Evolutionary conservation across 2,888 invertebrate genomes (phyloP), one percentile per base, ranked within the genome.

Genomic region (Pediacus dermestoides): DNA sequence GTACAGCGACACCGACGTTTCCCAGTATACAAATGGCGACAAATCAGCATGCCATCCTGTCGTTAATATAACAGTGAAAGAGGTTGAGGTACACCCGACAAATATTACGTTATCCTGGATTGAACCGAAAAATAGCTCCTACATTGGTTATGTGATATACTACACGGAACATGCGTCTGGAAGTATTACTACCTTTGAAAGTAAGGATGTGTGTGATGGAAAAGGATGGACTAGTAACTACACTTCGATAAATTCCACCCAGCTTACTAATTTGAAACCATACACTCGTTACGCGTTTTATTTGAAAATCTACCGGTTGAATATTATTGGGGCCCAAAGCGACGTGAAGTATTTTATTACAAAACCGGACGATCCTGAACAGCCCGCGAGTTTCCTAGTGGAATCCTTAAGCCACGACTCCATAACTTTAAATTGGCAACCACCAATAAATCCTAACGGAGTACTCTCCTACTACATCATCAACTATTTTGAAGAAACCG

Each of bases 201-300:
- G 48, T 33, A 46, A 54, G 13, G 61, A 63, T 11, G 52, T 49
- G 4, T 70, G 70, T 45, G 53, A 50, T 10, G 41, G 34, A 7
- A 47, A 51, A 16, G 55, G 55, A 1, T 69, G 68, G 68, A 44
- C 55, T 30, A 60, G 57, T 32, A 38, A 56, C 22, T 54, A 57
- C 31, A 46, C 60, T 12, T 37, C 48, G 9, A 57, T 53, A n/a
- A 60, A 56, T 30, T 47, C 45, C 4, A 39, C 48, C 2, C 34
- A 53, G 14, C 56, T 78, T 12, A 57, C 66, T 0, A 66, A 74
- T 28, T 67, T 89, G 10, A 70, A 76, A 41, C 81, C 85, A 0
- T 78, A 74, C 62, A 85, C 85, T 0, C 74, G 74, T 28, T 92
- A 92, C 63, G 85, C 81, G 0, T 78, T 78, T 39, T 84, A 85